Evolutionary conservation across 2,797 vertebrate genomes (phyloP), one percentile per base, ranked within the genome.

Genomic region (Cetoscarus ocellatus): DNA sequence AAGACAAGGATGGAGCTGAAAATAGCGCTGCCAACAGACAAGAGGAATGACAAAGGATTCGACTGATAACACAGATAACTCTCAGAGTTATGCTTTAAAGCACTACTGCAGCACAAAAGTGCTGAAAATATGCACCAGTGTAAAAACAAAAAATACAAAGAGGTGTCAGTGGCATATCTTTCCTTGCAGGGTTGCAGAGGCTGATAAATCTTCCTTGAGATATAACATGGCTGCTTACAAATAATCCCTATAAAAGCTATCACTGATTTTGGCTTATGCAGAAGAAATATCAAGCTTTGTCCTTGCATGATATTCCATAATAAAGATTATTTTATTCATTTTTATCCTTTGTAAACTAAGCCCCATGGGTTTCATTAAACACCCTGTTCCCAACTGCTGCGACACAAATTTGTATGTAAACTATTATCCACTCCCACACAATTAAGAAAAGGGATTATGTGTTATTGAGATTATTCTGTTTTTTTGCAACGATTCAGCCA

Each of bases 121-220:
- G 55, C 63, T 57, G 71, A 42, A 73, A 86, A 82, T 72, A 60
- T 19, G 48, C 66, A 55, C 48, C 13, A 19, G 38, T 54, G 70
- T 55, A 73, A 65, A 73, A 55, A 11, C 62, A 62, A 34, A 51
- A 44, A 47, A 61, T 40, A 72, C 63, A 69, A 71, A 81, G 80
- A 39, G 54, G 40, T 78, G 80, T 85, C 75, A 68, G 69, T 45
- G 57, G 44, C 40, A 42, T 69, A 45, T 75, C 43, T 73, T 54
- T 47, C 43, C 40, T 73, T 11, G 10, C 44, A 36, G 65, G 39
- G 54, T 17, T 75, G 80, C 51, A 44, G 45, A 68, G 57, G 47
- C 36, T 65, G 73, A 81, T 84, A 69, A 55, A 64, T 45, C 56
- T 34, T 10, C 13, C 79, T 70, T 65, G 73, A 88, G 88, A 85